Base-by-base conservation (phyloP, 1,140 invertebrate genomes). In the Bombus sibiricus region DNA sequence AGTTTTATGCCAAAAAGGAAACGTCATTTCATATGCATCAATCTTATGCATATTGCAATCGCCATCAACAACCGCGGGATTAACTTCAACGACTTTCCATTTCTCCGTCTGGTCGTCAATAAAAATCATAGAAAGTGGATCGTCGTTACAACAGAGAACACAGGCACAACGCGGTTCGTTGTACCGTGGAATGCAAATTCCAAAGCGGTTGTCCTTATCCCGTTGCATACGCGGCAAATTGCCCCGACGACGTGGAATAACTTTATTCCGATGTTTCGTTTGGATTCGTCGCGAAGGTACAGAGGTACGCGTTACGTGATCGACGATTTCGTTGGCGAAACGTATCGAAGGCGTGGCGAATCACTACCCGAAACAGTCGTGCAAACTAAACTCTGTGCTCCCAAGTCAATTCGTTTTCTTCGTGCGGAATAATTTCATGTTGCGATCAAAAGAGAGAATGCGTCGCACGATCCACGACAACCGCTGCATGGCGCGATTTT, bases 81-180 rank as follows among this genome's bases (percentile, higher is more conserved):
- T 47, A 68, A 47, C 25, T 43, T 79, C 37, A 34, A 66, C 37
- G 15, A 78, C 77, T 79, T 79, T 79, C 77, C 62, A 68, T 68
- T 79, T 47, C 41, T 74, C 32, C 57, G 12, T 25, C 43, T 62
- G 10, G 59, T n/a, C 28, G 59, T n/a, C 59, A n/a, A 62, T n/a
- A n/a, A 62, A 62, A 62, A n/a, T n/a, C 34, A 68, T 77, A 34
- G 59, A 68, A 80, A 71, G 47, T n/a, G 47, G 47, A 41, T 39
- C 37, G 22, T 18, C 32, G 39, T 59, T 47, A 71, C 59, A 37
- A 28, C 78, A 80, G 25, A n/a, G 64, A 28, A 41, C 4, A 22
- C 34, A n/a, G 59, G 28, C 8, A 64, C 57, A 62, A 12, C 28
- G 28, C 39, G 18, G 76, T 15, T 22, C 12, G 57, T 41, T 39